Evolutionary conservation across 92 coral and sea anemone species (phyloP).

Genomic region (Epizoanthus fatuus): DNA sequence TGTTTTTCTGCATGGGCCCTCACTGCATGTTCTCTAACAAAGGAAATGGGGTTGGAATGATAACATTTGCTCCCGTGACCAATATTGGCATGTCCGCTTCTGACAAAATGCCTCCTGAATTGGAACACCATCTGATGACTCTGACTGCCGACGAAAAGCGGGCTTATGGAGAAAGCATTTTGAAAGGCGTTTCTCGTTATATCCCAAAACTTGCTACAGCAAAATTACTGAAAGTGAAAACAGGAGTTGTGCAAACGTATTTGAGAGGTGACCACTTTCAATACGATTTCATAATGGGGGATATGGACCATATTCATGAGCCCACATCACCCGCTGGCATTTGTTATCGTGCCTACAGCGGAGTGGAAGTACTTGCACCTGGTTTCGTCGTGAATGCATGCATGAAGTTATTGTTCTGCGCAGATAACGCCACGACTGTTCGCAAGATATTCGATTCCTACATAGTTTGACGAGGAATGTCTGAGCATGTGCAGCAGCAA

Average conservation of each 20-base stretch:
- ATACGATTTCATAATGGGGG: conserved; percentile 40
- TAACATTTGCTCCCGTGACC: conserved; percentile 79
- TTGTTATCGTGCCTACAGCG: conserved; percentile 66
- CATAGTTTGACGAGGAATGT: too few relatives aligned
- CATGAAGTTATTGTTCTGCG: conserved; percentile 74
- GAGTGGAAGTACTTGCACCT: conserved; percentile 63
- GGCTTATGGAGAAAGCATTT: conserved; percentile 59
- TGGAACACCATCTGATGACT: conserved; percentile 13
- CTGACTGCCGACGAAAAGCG: conserved; percentile 54
- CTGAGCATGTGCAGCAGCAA: too few relatives aligned
- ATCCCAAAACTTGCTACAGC: conserved; percentile 69
- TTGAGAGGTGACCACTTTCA: conserved; percentile 27
- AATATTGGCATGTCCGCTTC: conserved; percentile 64
- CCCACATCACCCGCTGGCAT: conserved; percentile 49
- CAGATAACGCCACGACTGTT: conserved; percentile 63
- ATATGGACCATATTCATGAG: conserved; percentile 58
- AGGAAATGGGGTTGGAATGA: conserved; percentile 70
- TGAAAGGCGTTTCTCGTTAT: conserved; percentile 63
- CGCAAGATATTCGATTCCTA: background rate
- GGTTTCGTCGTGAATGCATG: conserved; percentile 78
- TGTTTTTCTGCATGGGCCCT: conserved; percentile 87
- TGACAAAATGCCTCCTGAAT: conserved; percentile 40
- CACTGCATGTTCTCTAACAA: conserved; percentile 71
- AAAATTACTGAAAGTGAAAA: conserved; percentile 55
- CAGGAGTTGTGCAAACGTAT: conserved; percentile 70